Evolutionary conservation across 2,113 vertebrate species (phyloP).

Genomic region (Periophthalmodon schlosseri): DNA sequence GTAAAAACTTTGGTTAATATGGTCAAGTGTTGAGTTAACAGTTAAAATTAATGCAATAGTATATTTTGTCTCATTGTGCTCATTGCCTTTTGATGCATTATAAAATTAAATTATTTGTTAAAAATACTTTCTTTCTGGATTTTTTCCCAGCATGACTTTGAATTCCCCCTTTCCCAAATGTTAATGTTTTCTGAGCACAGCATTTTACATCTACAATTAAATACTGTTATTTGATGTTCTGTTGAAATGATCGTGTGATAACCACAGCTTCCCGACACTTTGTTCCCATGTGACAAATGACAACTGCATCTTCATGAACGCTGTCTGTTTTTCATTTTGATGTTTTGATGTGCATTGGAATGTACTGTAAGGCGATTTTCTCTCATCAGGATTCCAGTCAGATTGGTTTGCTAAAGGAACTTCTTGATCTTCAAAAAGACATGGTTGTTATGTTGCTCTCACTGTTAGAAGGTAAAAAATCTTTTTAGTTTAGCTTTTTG

Average conservation of each 20-base stretch:
- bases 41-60: not conserved
- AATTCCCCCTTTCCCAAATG: constrained; percentile 38
- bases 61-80: not conserved
- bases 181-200: constrained; percentile 28
- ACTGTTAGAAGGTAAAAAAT: constrained; percentile 83
- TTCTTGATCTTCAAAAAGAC: constrained; percentile 95
- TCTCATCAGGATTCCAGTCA: constrained; percentile 89
- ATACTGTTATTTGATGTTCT: constrained; percentile 31
- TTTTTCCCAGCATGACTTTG: constrained; percentile 38
- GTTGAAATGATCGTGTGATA: constrained; percentile 21
- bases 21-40: not conserved
- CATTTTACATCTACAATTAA: constrained; percentile 20
- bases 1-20: not conserved
- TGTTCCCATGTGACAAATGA: constrained; percentile 32
- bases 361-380: constrained; percentile 48
- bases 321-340: not conserved
- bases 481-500: not conserved
- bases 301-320: constrained; percentile 31
- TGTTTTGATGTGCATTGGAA: constrained; percentile 9
- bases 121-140: not conserved
- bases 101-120: not conserved
- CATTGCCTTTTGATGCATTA: not conserved
- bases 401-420: constrained; percentile 91
- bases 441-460: constrained; percentile 98
- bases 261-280: constrained; percentile 36